Percentiles rank a stretch among this genome's conserved stretches.
Evolutionary conservation across 2,113 vertebrate species (phyloP).

Genomic region (Plestiodon gilberti): DNA sequence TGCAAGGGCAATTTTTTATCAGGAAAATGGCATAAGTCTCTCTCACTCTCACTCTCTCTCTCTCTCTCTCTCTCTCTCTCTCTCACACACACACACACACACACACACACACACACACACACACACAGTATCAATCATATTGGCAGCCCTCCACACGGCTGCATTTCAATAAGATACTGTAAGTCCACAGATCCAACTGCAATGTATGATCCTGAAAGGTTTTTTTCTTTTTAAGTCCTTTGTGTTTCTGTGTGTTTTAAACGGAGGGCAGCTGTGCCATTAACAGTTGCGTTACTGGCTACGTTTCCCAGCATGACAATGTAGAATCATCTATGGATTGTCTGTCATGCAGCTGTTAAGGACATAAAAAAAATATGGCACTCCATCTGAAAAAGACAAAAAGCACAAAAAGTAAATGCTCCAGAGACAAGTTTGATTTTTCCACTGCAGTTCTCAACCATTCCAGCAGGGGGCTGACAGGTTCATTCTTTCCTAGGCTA

Average conservation of each 20-base stretch:
- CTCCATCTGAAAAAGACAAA: not conserved
- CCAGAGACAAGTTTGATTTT: fast-evolving
- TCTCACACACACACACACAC: too few species aligned
- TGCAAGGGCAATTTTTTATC: not conserved
- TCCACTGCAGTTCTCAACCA: not conserved
- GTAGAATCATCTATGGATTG: not conserved
- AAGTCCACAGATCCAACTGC: not conserved
- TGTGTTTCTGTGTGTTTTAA: not conserved
- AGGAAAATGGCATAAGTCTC: not conserved
- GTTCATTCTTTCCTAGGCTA: not conserved
- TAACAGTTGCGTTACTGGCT: not conserved
- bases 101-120: not conserved
- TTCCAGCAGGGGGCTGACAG: not conserved
- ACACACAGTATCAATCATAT: too few species aligned
- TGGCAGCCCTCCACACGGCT: not conserved
- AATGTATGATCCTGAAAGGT: not conserved
- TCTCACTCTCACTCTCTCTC: too few species aligned
- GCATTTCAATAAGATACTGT: not conserved
- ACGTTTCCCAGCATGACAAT: not conserved
- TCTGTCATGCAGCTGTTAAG: not conserved
- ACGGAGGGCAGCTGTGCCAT: not conserved
- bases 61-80: too few species aligned
- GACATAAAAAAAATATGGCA: not conserved
- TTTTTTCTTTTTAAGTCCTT: not conserved
- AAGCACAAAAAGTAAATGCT: not conserved